Base-by-base conservation (phyloP, 1,140 invertebrate genomes). In the Lordiphosa stackelbergi region DNA sequence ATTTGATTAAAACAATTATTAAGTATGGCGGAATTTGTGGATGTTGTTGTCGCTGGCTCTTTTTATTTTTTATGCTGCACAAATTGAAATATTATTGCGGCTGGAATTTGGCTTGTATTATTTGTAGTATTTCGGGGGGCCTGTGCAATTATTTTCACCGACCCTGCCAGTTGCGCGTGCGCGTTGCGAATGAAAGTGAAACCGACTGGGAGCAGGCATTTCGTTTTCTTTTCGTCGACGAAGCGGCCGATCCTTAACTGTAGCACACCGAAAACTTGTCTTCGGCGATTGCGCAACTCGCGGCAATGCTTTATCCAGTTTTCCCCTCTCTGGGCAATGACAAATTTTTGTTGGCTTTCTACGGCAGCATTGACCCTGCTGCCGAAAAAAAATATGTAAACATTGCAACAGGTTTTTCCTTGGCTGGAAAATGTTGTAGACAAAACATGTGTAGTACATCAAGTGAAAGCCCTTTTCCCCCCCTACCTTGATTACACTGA, bases 181-280 rank as follows among this genome's bases (percentile, higher is more conserved):
- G 73, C 78, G 63, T 63, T 70, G 66, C 79, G 69, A 86, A 86
- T 86, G 85, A 86, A 86, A 86, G 85, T 86, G 85, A 86, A 86
- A 86, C 73, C 71, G 66, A 58, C 36, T 57, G 70, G 74, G 55
- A 66, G 48, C 55, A 56, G 54, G 69, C 78, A 77, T 86, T 86
- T 86, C 77, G 77, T 81, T 81, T 81, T 83, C 75, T 81, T 77
- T 83, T 83, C 77, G 43, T 13, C 40, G 55, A 28, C 37, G 68
- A 45, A 16, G 41, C 51, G 22, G 57, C 36, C 55, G 58, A 83
- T 83, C 77, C 77, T 83, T 83, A 83, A 83, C 51, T 83, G 77
- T 77, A 83, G 77, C 77, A 83, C 46, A 31, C 28, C 28, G 28
- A 57, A 83, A 83, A 83, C 77, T 83, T 83, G 77, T 73, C 55